phyloP scores from a whole-genome alignment of 2,888 invertebrate genomes.

The Cenopis cana region DNA sequence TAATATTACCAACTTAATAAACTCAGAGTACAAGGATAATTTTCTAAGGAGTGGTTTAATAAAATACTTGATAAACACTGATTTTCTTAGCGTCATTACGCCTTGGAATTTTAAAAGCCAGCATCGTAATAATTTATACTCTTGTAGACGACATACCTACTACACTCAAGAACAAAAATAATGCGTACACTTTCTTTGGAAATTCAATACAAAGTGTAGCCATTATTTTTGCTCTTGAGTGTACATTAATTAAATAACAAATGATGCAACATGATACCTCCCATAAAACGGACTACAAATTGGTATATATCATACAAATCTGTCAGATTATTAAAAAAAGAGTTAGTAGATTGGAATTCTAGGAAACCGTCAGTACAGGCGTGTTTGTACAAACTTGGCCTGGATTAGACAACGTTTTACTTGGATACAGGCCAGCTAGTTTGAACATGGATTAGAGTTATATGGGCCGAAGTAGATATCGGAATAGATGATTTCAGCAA shows the following conservation, averaged over 20 bases:
- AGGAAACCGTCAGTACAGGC: conserved; percentile 47
- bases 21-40: conserved; percentile 1
- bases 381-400: conserved; percentile 53
- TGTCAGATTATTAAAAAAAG: not conserved
- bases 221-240: too few relatives aligned
- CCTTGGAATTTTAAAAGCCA: not conserved
- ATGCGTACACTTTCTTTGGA: too few relatives aligned
- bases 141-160: too few relatives aligned
- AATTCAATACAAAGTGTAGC: too few relatives aligned
- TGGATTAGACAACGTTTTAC: conserved; percentile 44
- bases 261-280: too few relatives aligned
- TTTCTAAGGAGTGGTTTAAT: conserved; percentile 1
- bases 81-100: not conserved
- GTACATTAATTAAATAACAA: too few relatives aligned
- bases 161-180: too few relatives aligned
- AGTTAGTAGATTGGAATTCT: conserved; percentile 1
- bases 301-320: not conserved
- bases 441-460: conserved; percentile 20
- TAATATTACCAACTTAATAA: conserved; percentile 22
- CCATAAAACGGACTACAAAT: too few relatives aligned
- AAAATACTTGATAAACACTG: not conserved
- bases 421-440: conserved; percentile 56
- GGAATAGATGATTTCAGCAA: conserved; percentile 22
- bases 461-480: conserved; percentile 10
- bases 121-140: too few relatives aligned